Base-by-base conservation (phyloP, 2,888 invertebrate species). In the Ethmia dodecea region DNA sequence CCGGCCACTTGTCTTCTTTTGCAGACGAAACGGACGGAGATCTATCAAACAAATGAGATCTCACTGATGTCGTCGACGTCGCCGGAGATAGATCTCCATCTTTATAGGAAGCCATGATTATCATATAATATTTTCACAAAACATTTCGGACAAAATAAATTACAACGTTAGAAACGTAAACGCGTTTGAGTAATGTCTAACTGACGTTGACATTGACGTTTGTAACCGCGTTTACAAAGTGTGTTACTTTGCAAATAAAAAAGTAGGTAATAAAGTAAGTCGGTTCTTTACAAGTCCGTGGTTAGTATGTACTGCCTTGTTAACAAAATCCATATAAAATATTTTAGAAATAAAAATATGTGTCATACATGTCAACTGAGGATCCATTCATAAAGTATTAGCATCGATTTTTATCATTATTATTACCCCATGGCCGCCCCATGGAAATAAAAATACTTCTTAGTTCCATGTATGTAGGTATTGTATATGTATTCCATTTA, bases 1-100 rank as follows among this genome's bases (percentile, higher is more conserved):
- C 86, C 53, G 87, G 87, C 87, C 87, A 87, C 71, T 74, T 84
- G 54, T 86, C 84, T 45, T 77, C 79, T 40, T 49, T 80, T 18
- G 62, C 55, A 26, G 84, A 83, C 15, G 78, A 55, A 42, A 72
- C 61, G 18, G 83, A 80, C 18, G 81, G 71, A 28, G 84, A 77
- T 62, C 83, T 66, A 33, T 80, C 80, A 37, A 75, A 62, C 12
- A 71, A 49, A 13, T 60, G 57, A 16, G 73, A 73, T 56, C 60
- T 75, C 22, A 73, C 43, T 24, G 81, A 81, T 9, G 75, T 53
- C 22, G 72, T 69, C 31, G 83, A 77, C 24, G 81, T 66, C 34
- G 71, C 61, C 44, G 79, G 73, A 29, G 80, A 78, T 28, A 69
- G 59, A 41, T 69, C 63, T 36, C 49, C 49, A 44, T 65, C 66